Percentiles rank a stretch among this genome's conserved stretches.
These are phyloP conservation scores for Scytalopus superciliaris DNA, from an alignment of 2,113 vertebrate species.

Conservation along the genomic window DNA sequence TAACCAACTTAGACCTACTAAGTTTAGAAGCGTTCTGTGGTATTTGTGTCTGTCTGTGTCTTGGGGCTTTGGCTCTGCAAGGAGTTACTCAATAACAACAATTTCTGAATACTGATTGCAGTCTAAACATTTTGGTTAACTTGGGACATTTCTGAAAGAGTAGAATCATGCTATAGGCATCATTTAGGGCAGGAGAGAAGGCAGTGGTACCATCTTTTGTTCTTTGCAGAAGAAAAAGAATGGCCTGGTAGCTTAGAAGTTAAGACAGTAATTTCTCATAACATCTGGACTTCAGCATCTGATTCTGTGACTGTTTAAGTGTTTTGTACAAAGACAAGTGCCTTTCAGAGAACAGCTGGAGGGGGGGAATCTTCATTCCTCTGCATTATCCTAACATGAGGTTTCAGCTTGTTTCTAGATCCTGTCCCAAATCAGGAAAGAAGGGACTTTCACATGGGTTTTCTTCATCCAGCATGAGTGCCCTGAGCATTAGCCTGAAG, in stretches of 20 bases:
- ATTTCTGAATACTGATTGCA: conserved; percentile 11
- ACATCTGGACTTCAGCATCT: background rate
- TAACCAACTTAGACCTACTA: background rate
- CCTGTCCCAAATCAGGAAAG: background rate
- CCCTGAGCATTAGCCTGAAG: background rate
- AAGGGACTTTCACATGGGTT: background rate
- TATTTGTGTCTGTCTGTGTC: conserved; percentile 21
- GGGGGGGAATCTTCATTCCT: background rate
- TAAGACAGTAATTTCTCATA: background rate
- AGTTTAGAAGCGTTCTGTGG: background rate
- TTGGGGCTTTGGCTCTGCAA: conserved; percentile 31
- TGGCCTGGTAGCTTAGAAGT: background rate
- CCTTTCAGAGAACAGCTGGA: background rate
- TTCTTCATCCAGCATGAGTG: background rate
- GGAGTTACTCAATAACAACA: conserved; percentile 10
- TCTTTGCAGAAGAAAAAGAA: background rate
- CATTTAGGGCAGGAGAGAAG: background rate
- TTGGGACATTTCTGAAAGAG: background rate
- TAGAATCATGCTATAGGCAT: background rate
- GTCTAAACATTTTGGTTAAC: conserved; percentile 18
- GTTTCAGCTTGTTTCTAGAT: background rate
- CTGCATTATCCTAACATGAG: background rate
- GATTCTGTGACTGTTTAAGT: background rate
- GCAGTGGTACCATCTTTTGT: background rate
- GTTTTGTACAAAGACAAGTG: background rate